A percentile compares a stretch with the other conserved stretches of the same genome.
Conservation (phyloP, 2,113 vertebrate genomes). For the Peucedramus taeniatus region DNA sequence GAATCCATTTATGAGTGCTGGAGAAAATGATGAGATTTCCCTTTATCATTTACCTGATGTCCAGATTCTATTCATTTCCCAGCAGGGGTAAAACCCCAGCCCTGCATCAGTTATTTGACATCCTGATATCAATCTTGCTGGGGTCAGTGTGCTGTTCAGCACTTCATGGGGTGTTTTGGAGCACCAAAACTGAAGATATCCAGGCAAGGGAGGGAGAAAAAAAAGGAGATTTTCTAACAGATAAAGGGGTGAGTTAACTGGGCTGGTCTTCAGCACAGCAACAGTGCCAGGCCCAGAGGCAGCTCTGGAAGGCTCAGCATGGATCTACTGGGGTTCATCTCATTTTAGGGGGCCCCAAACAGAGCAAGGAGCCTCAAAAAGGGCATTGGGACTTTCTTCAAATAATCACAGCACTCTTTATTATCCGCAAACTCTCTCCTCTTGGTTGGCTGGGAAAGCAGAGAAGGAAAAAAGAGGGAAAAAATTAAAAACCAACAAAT, state of each 20-base stretch:
- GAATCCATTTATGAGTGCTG: neutral
- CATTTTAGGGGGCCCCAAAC: neutral
- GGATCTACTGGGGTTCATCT: neutral
- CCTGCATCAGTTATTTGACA: neutral
- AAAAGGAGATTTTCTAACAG: neutral
- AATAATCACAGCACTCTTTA: neutral
- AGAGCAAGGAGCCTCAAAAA: neutral
- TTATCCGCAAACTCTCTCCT: neutral
- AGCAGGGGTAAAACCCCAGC: neutral
- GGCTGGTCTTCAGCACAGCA: neutral
- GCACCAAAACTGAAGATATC: neutral
- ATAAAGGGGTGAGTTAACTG: neutral
- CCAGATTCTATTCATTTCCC: neutral
- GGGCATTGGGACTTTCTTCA: neutral
- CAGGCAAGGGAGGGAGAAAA: neutral
- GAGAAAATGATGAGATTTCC: neutral
- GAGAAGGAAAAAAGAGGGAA: accelerated
- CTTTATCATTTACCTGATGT: constrained; percentile 25
- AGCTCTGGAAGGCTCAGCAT: neutral
- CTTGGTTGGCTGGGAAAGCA: neutral
- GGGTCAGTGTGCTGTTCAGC: neutral
- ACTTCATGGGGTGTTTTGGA: neutral
- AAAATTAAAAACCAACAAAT: neutral
- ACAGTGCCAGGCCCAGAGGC: neutral
- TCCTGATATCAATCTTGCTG: neutral